Percentiles rank a stretch among this genome's conserved stretches.
Conservation (phyloP, 1,140 invertebrate genomes). For the Xylocopa sonorina region DNA sequence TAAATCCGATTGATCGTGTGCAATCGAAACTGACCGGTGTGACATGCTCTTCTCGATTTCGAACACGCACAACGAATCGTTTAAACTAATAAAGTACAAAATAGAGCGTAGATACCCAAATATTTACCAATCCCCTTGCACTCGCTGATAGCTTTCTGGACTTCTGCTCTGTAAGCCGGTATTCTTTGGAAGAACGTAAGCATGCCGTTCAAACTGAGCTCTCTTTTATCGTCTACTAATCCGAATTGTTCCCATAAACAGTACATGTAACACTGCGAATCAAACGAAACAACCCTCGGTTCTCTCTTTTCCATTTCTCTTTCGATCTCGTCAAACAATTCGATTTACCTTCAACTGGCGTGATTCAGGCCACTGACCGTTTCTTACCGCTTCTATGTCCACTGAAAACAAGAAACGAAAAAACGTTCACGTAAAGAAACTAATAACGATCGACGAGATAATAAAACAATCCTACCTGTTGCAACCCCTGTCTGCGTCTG, state of each 20-base stretch:
- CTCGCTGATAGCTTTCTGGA: constrained; percentile 70
- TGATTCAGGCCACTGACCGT: constrained; percentile 72
- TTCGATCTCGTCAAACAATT: neutral
- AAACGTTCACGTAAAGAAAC: no score
- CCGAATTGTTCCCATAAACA: constrained; percentile 78
- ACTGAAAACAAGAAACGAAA: constrained; percentile 53
- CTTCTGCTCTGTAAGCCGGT: constrained; percentile 74
- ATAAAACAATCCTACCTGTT: constrained; percentile 66
- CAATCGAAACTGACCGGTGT: constrained; percentile 46
- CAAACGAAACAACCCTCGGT: neutral
- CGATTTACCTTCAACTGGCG: constrained; percentile 70
- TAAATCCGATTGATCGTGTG: constrained; percentile 31
- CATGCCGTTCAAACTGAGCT: constrained; percentile 76
- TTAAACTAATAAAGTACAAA: constrained; percentile 44
- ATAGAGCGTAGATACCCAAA: constrained; percentile 68
- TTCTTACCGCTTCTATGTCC: constrained; percentile 77
- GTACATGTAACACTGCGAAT: constrained; percentile 77
- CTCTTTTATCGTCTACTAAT: constrained; percentile 73
- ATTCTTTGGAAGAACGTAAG: constrained; percentile 78
- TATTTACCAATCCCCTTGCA: constrained; percentile 77
- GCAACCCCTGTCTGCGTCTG: constrained; percentile 75
- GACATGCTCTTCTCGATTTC: no score
- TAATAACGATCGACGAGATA: no score
- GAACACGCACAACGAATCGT: constrained; percentile 53
- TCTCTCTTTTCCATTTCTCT: no score